Conservation (phyloP, 2,113 vertebrate species). For the Coracopsis vasa region DNA sequence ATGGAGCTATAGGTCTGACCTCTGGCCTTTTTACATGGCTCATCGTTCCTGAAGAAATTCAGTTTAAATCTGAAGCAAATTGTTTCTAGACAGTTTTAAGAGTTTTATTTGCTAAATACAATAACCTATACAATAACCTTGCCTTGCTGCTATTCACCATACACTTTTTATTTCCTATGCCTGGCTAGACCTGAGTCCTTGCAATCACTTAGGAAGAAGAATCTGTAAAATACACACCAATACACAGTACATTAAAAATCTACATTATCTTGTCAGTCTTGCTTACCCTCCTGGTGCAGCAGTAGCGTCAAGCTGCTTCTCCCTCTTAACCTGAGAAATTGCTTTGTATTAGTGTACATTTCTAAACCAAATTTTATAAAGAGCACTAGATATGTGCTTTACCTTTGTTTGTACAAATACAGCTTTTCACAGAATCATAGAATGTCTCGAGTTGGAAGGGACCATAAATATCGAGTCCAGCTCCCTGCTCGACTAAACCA, state of each 20-base stretch:
- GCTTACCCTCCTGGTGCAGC: conserved; percentile 32
- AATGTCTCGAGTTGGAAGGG: background rate
- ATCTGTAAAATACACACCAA: background rate
- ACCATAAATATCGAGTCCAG: background rate
- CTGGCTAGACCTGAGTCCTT: background rate
- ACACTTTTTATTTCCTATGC: background rate
- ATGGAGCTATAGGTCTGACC: background rate
- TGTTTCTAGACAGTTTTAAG: background rate
- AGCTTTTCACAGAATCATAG: background rate
- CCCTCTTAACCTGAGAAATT: background rate
- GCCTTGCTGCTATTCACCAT: background rate
- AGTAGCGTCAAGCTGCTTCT: conserved; percentile 1
- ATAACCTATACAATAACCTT: background rate
- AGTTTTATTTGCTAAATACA: background rate
- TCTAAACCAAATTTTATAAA: background rate
- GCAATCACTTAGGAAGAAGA: background rate
- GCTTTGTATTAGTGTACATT: background rate
- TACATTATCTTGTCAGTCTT: background rate
- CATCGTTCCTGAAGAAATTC: background rate
- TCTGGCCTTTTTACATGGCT: background rate
- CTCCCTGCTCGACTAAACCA: background rate
- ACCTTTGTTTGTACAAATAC: background rate
- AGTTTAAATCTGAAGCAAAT: background rate
- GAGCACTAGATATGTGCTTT: background rate
- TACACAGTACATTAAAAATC: background rate